Evolutionary conservation across 2,888 invertebrate genomes (phyloP), one percentile per base, ranked within the genome.

Genomic region (Plebejus anna): DNA sequence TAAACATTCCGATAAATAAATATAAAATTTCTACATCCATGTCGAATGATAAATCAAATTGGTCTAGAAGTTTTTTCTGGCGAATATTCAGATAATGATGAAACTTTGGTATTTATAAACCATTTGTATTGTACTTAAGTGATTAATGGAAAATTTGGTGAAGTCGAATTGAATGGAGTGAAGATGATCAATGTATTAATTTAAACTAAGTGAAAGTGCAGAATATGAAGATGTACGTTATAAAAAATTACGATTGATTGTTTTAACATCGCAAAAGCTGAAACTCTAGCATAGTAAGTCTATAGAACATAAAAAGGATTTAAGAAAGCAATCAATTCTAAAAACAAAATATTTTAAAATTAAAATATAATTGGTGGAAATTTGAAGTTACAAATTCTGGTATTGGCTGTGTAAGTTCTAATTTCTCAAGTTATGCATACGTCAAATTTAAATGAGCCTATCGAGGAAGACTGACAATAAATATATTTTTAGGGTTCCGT

Each of bases 31-130:
- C 66, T 66, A 66, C 36, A 36, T 9, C 28, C 28, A 61, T 32
- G 16, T 32, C 32, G 16, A 13, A 73, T 73, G 28, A 72, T 72
- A 73, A 73, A 73, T 73, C 55, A 73, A 55, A 73, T 28, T 28
- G 16, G 32, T 66, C 66, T 66, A 28, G 73, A 51, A 32, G 51
- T 73, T 51, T 47, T 73, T 73, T 73, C 51, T 73, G 2, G 73
- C 73, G 55, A 73, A 73, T 73, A 73, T 73, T 32, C 47, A 1
- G 73, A 73, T 73, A 73, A 55, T 51, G 55, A 55, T 73, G 51
- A 73, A 73, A 55, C 51, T 73, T 72, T 55, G 73, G 55, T 73
- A 73, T 73, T 73, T 73, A 47, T 28, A 55, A 55, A 32, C 73
- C 28, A 55, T 73, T 73, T 51, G 32, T 55, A 73, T 55, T 55